Evolutionary conservation across 1,140 invertebrate species (phyloP).

Genomic region (Propsilocerus akamusi): DNA sequence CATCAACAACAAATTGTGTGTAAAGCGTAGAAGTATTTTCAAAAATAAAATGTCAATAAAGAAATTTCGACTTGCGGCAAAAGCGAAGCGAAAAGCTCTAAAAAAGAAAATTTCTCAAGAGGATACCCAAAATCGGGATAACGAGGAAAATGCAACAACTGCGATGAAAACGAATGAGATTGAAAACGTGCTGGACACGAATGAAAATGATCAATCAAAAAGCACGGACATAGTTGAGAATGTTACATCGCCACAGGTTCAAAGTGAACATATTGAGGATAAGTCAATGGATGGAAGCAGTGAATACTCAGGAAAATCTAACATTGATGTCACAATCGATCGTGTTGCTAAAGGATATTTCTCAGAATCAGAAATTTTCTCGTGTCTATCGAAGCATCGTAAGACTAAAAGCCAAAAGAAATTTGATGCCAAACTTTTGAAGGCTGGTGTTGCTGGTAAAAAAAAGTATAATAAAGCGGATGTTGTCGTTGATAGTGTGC

Average conservation of each 20-base stretch:
- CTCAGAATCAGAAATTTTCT: constrained; percentile 19
- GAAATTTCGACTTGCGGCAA: background rate
- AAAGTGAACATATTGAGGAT: constrained; percentile 6
- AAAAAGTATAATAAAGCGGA: background rate
- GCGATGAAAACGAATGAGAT: constrained; percentile 5
- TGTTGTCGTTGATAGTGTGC: background rate
- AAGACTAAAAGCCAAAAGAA: constrained; percentile 6
- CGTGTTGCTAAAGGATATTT: constrained; percentile 18
- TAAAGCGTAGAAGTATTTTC: background rate
- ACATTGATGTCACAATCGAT: constrained; percentile 11
- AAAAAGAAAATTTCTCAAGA: background rate
- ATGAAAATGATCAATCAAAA: constrained; percentile 12
- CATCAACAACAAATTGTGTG: background rate
- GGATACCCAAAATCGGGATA: background rate
- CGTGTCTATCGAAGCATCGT: background rate
- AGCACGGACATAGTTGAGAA: constrained; percentile 8
- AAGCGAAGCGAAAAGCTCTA: background rate
- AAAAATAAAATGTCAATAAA: background rate
- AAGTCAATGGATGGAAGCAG: constrained; percentile 13
- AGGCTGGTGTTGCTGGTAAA: background rate
- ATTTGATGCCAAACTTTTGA: background rate
- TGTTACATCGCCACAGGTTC: constrained; percentile 5
- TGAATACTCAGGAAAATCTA: constrained; percentile 11
- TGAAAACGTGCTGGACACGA: constrained; percentile 8
- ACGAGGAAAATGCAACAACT: background rate